Base-by-base conservation (phyloP, 2,113 vertebrate species). In the Carollia perspicillata region DNA sequence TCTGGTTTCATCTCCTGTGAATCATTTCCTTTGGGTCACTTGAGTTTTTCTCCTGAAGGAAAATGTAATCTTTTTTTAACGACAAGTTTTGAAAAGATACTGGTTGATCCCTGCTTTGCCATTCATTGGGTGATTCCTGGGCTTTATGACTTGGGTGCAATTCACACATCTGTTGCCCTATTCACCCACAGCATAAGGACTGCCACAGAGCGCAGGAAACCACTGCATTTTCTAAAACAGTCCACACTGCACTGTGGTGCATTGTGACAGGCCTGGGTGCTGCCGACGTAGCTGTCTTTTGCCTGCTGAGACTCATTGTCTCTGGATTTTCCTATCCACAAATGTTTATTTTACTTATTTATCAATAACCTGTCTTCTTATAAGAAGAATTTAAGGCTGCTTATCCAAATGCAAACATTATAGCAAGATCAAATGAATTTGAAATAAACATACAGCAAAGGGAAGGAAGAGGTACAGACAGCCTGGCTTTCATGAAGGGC, bases 11-110 rank as follows among this genome's bases (percentile, higher is more conserved):
- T 94, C 44, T 47, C 33, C 84, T 77, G 6, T 66, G 49, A 95
- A 88, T 63, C 40, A 66, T 63, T 92, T 93, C 79, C 77, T 90
- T 72, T 40, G 69, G 71, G 51, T 90, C 81, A 72, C 71, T 92
- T 71, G 47, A 51, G 42, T 68, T 92, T 95, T 78, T 93, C 84
- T 94, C 81, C 51, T 47, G 2, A 33, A 60, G 47, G 68, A 89
- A 92, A 90, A 88, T 75, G 85, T 35, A 69, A 83, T 14, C 68
- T 72, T 79, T 33, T 42, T 79, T 58, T 47, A 78, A 89, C 20
- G 75, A 86, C 5, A 16, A 65, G 55, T 14, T 71, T 75, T 22
- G 68, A 83, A 85, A 93, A 93, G 53, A 65, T 16, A 51, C 79
- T 80, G 37, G 22, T 53, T 65, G 37, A 37, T 20, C 40, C 40